Evolutionary conservation across 1,140 invertebrate species (phyloP), one percentile per base, ranked within the genome.

Genomic region (Drosophila azteca): DNA sequence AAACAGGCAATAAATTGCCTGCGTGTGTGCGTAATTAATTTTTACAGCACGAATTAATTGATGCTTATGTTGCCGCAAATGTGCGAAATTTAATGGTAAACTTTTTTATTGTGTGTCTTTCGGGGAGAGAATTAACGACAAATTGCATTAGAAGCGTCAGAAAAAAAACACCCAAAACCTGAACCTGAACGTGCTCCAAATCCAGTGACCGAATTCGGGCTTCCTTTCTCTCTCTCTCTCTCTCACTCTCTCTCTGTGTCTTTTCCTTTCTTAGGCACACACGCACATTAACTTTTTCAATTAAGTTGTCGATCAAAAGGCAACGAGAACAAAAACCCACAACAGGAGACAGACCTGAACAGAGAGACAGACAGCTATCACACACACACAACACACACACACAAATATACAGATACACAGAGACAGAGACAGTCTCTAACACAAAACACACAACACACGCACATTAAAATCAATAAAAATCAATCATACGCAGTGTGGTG

Each of bases 231-330:
- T 39, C 35, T 1, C 45, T 39, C 11, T 39, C 35, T 4, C 11
- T 24, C 4, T 5, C 24, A 5, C 5, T 26, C 0, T 26, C 24
- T 26, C 24, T 1, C 17, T 8, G 2, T 39, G 35, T 13, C 2
- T 13, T 11, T 13, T 35, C 4, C 35, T 13, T 13, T 3, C 35
- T 13, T 39, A 2, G 35, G 35, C 20, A 44, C 59, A 44, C 64
- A 59, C 71, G 74, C 63, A 83, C 74, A 83, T 87, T 87, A 85
- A 85, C 81, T 85, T 85, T 87, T 76, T 87, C 78, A 88, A 88
- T 88, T 87, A 87, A 88, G 79, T 64, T 71, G 83, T 83, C 82
- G 62, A 85, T 85, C 82, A 87, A 81, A 76, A 64, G 70, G 54
- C 49, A 50, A 44, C 64, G 59, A 48, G 26, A 45, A 17, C 15